Conservation (phyloP, 1,140 invertebrate species). For the Samia ricini region DNA sequence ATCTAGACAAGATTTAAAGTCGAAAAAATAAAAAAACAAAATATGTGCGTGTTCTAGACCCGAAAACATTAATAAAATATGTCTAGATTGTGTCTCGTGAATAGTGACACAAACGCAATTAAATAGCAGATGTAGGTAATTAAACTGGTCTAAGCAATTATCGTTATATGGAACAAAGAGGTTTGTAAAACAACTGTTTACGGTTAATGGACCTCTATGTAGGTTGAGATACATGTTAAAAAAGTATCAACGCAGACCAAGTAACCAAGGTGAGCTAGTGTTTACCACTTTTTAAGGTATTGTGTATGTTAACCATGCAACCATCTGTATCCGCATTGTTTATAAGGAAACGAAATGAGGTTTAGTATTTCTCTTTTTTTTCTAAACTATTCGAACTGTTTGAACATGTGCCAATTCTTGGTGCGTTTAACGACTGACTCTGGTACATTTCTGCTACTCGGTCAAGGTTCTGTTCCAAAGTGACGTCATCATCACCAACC, state of each 20-base stretch:
- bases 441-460: conserved; percentile 7
- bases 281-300: neutral
- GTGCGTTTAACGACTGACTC: neutral
- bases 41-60: too few relatives aligned
- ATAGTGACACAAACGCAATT: neutral
- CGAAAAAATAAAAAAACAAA: too few relatives aligned
- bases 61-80: too few relatives aligned
- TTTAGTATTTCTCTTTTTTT: conserved; percentile 5
- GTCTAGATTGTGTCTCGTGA: too few relatives aligned
- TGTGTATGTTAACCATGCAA: neutral
- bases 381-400: neutral
- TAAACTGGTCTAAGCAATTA: neutral
- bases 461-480: conserved; percentile 17
- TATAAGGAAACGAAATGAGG: neutral
- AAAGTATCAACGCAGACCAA: neutral
- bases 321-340: neutral
- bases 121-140: too few relatives aligned
- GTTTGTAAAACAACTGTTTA: neutral
- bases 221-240: neutral
- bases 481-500: conserved; percentile 11
- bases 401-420: neutral
- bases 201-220: neutral
- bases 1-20: too few relatives aligned
- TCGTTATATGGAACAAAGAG: neutral
- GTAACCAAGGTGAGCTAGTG: neutral